These are phyloP conservation scores for Abramis brama DNA, from an alignment of 2,113 vertebrate genomes.

Conservation along the genomic window DNA sequence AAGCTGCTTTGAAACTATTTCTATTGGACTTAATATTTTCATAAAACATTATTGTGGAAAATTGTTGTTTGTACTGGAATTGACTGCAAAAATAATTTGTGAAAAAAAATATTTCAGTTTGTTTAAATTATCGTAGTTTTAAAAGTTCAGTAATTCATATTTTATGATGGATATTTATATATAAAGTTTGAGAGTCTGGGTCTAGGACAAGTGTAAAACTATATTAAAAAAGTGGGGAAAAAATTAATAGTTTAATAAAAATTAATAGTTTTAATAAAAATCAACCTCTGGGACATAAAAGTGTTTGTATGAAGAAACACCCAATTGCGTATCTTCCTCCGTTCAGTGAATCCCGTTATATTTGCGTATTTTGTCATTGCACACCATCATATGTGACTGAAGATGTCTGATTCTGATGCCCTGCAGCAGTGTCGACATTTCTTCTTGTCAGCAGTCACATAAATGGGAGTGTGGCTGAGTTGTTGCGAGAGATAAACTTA, in stretches of 20 bases:
- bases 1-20: too few species aligned
- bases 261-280: background rate
- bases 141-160: background rate
- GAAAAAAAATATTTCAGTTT: background rate
- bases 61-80: background rate
- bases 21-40: too few species aligned
- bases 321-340: background rate
- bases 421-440: background rate
- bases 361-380: background rate
- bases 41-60: background rate
- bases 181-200: background rate
- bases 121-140: background rate
- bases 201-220: too few species aligned
- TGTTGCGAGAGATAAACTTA: background rate
- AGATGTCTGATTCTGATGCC: background rate
- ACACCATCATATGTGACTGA: background rate
- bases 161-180: background rate
- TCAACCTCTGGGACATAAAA: background rate
- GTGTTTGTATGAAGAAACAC: background rate
- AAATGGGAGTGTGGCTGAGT: background rate
- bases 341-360: background rate
- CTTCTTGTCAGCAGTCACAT: constrained; percentile 3
- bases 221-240: too few species aligned
- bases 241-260: too few species aligned
- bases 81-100: background rate